A percentile compares a stretch with the other conserved stretches of the same genome.
phyloP scores from a whole-genome alignment of 2,888 invertebrate genomes.

The Scaptomyza polygonia region DNA sequence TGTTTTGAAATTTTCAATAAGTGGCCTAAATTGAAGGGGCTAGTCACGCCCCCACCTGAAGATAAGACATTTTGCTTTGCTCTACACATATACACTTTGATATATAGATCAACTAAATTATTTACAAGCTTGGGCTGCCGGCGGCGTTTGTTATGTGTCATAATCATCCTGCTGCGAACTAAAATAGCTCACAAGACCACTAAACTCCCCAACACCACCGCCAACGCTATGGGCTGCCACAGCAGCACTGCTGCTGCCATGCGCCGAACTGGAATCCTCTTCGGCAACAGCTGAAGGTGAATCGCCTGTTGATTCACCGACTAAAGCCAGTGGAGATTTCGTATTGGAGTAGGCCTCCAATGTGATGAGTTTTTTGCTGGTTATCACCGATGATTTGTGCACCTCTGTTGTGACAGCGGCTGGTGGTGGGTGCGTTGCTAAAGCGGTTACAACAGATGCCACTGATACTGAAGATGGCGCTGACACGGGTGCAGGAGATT shows the following conservation, averaged over 20 bases:
- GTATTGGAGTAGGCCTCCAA: conserved; percentile 80
- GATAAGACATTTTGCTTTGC: conserved; percentile 25
- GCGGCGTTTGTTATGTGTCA: conserved; percentile 88
- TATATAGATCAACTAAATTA: conserved; percentile 60
- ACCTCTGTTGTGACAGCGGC: conserved; percentile 46
- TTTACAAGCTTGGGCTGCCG: conserved; percentile 63
- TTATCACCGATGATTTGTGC: conserved; percentile 62
- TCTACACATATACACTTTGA: conserved; percentile 33
- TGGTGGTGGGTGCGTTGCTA: conserved; percentile 23
- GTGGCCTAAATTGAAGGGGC: conserved; percentile 36
- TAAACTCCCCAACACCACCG: conserved; percentile 88
- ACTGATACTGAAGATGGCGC: conserved; percentile 6
- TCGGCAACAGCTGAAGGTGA: conserved; percentile 76
- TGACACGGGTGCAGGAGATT: conserved; percentile 49
- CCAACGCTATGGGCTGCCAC: conserved; percentile 46
- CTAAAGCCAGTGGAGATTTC: conserved; percentile 75
- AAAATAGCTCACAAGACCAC: conserved; percentile 95
- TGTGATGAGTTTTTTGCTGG: conserved; percentile 81
- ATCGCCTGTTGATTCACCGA: conserved; percentile 62
- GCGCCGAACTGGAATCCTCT: conserved; percentile 76
- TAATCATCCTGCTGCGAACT: conserved; percentile 95
- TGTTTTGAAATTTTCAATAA: conserved; percentile 43
- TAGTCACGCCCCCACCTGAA: conserved; percentile 23
- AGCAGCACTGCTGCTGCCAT: conserved; percentile 70
- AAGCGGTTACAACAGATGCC: conserved; percentile 12